Conservation (phyloP, 92 coral and sea anemone genomes). For the Ricordea florida region DNA sequence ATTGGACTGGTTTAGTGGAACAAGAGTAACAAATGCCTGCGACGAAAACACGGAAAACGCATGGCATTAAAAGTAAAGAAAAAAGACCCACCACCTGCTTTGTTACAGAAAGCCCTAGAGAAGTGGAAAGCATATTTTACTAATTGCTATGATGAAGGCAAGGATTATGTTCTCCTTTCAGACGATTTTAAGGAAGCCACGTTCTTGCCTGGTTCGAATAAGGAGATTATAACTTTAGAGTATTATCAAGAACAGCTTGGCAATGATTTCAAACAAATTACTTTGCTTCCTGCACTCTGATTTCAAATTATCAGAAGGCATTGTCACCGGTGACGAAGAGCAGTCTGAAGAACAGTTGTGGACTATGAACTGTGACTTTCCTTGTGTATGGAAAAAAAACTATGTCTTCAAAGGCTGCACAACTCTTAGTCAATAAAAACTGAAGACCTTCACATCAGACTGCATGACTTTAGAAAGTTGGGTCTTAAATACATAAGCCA, state of each 20-base stretch:
- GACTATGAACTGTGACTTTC: not conserved
- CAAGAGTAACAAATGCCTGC: constrained; percentile 8
- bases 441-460: too few relatives aligned
- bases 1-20: constrained; percentile 57
- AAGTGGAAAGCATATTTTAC: constrained; percentile 42
- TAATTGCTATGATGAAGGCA: not conserved
- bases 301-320: not conserved
- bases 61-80: constrained; percentile 42
- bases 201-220: constrained; percentile 4
- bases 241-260: constrained; percentile 23
- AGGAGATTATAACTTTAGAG: constrained; percentile 19
- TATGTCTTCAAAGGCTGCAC: too few relatives aligned
- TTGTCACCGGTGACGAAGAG: not conserved
- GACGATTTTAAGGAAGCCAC: constrained; percentile 12
- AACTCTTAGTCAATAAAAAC: too few relatives aligned
- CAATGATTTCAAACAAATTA: constrained; percentile 32
- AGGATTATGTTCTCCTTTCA: constrained; percentile 22
- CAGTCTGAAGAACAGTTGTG: not conserved
- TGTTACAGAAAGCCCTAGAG: too few relatives aligned
- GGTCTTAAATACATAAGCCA: too few relatives aligned
- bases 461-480: too few relatives aligned
- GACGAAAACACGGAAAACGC: constrained; percentile 49
- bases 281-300: constrained; percentile 32
- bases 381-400: not conserved
- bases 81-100: too few relatives aligned